Conservation (phyloP, 2,797 vertebrate genomes). For the Chaetophractus vellerosus region DNA sequence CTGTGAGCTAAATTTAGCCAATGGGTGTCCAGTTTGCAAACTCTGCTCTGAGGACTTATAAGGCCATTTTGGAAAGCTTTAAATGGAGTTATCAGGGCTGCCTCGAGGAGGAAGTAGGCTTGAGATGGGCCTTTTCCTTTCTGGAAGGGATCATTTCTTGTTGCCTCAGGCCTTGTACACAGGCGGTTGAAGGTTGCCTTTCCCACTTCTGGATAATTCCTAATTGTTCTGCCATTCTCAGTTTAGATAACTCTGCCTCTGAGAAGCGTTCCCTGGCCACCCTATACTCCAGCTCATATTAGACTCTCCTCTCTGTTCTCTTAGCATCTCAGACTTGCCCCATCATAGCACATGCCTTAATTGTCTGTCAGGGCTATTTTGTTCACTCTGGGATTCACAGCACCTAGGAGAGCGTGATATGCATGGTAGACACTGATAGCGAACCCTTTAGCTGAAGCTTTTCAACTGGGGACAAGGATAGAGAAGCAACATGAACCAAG, state of each 20-base stretch:
- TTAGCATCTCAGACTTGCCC: not conserved
- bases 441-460: not conserved
- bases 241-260: not conserved
- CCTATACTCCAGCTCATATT: not conserved
- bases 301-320: not conserved
- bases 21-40: not conserved
- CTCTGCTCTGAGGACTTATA: not conserved
- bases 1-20: not conserved
- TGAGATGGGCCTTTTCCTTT: not conserved
- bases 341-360: not conserved
- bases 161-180: not conserved
- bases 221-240: not conserved
- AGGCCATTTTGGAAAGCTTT: not conserved
- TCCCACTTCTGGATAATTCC: not conserved
- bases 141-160: not conserved
- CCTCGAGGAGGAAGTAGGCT: not conserved
- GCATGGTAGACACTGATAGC: not conserved
- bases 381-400: not conserved
- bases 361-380: not conserved
- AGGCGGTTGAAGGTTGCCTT: not conserved
- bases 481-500: not conserved
- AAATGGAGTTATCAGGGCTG: not conserved
- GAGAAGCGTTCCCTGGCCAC: not conserved
- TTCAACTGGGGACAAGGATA: not conserved
- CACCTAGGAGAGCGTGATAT: not conserved